Conservation (phyloP, 92 coral and sea anemone genomes). For the Muricea muricata region DNA sequence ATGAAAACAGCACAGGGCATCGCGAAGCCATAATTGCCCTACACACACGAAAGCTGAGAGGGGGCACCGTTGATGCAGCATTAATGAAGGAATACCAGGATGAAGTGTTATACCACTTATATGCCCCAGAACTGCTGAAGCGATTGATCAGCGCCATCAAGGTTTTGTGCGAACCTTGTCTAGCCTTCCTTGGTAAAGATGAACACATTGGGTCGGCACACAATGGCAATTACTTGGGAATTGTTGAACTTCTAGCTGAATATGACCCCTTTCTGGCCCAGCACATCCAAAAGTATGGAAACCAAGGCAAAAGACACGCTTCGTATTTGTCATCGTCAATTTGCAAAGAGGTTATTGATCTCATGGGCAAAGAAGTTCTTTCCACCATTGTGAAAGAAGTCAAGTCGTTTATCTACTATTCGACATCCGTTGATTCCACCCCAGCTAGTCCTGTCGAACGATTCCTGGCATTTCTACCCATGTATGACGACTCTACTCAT, state of each 20-base stretch:
- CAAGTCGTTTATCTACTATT: constrained; percentile 17
- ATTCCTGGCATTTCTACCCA: constrained; percentile 7
- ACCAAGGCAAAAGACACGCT: constrained; percentile 35
- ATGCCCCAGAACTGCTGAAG: constrained; percentile 32
- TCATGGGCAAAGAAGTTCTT: constrained; percentile 41
- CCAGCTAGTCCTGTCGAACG: constrained; percentile 19
- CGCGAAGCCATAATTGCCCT: too few relatives aligned
- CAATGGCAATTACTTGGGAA: constrained; percentile 38
- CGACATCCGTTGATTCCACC: constrained; percentile 32
- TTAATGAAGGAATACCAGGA: constrained; percentile 34
- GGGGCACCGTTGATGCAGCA: constrained; percentile 27
- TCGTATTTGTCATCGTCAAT: constrained; percentile 37
- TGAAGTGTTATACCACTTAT: constrained; percentile 35
- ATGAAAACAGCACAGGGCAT: constrained; percentile 41
- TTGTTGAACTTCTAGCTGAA: constrained; percentile 19
- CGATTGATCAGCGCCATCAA: constrained; percentile 18
- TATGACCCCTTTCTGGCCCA: constrained; percentile 43
- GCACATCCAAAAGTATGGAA: constrained; percentile 33
- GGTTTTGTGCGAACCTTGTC: constrained; percentile 32
- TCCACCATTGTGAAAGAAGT: constrained; percentile 29
- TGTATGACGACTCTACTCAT: too few relatives aligned
- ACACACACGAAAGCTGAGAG: constrained; percentile 15
- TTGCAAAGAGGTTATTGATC: constrained; percentile 18
- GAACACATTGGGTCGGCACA: constrained; percentile 25
- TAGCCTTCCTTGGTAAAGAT: constrained; percentile 38